Conservation (phyloP, 1,140 invertebrate genomes). For the Oryzaephilus surinamensis region DNA sequence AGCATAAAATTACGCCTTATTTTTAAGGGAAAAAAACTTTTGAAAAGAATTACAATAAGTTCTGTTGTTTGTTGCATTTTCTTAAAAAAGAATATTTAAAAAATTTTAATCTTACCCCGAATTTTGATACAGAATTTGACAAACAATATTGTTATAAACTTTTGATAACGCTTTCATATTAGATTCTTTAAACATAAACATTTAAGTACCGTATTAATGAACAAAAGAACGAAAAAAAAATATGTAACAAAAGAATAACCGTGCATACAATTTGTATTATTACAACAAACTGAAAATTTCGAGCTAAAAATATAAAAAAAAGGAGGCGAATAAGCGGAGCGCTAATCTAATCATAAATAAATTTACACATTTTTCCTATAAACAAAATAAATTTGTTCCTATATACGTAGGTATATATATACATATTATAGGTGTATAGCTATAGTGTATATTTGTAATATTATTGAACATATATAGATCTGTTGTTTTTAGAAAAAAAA, state of each 20-base stretch:
- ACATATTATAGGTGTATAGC: too few relatives aligned
- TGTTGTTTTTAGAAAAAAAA: too few relatives aligned
- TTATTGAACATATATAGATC: too few relatives aligned
- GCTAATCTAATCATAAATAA: slow-evolving; percentile 18
- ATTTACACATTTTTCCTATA: slow-evolving; percentile 10
- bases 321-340: slow-evolving; percentile 2
- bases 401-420: too few relatives aligned
- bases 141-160: slow-evolving; percentile 16
- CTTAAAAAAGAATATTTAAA: too few relatives aligned
- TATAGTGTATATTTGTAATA: too few relatives aligned
- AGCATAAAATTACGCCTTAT: too few relatives aligned
- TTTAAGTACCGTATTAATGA: too few relatives aligned
- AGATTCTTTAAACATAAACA: neutral
- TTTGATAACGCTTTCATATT: slow-evolving; percentile 10
- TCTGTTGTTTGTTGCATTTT: too few relatives aligned
- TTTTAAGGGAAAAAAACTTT: neutral
- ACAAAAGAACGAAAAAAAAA: too few relatives aligned
- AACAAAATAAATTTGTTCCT: slow-evolving; percentile 4
- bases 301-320: slow-evolving; percentile 3
- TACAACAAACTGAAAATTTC: neutral
- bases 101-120: slow-evolving; percentile 8
- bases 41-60: slow-evolving; percentile 2
- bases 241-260: slow-evolving; percentile 1
- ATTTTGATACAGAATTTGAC: slow-evolving; percentile 9
- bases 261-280: neutral